Base-by-base conservation (phyloP, 1,140 invertebrate genomes). In the Saccostrea glomerata region DNA sequence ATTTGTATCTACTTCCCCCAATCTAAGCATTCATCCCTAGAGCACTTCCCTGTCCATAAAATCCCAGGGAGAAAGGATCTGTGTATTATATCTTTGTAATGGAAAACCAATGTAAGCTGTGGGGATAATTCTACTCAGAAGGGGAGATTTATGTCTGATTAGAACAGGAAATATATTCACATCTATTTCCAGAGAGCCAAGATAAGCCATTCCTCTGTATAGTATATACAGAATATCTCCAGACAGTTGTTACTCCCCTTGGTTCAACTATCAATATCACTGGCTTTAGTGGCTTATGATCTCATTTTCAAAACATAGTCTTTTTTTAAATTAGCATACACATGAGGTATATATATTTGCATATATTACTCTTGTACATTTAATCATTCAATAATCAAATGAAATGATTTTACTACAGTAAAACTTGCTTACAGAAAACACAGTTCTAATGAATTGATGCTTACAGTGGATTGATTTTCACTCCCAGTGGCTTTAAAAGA, bases 1-100 rank as follows among this genome's bases (percentile, higher is more conserved):
- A 77, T 77, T 85, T 85, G 23, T 85, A 60, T 85, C 30, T 60
- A 85, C 6, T 85, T 63, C 55, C n/a, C 23, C 20, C n/a, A 60
- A 36, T 56, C 58, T 63, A 60, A 60, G 15, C 84, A 85, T 20
- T 13, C 23, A 36, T 58, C 56, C 23, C 23, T 9, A 23, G 11
- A 36, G 17, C 56, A 60, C 58, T 63, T 60, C 56, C 82, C 82
- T 15, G 23, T 55, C 82, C 82, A 54, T 5, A 84, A 84, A 6
- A 55, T 55, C 40, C 82, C 40, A 56, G 15, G 40, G 40, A 84
- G 40, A 84, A 7, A n/a, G 47, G 25, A 36, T 63, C 70, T 77
- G 25, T 30, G 13, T 77, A 36, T 77, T 25, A 77, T 77, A 77
- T 36, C 25, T 36, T 5, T 30, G 3, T 77, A 77, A 77, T 15